A percentile compares a stretch with the other conserved stretches of the same genome.
Evolutionary conservation across 2,113 vertebrate species (phyloP).

Genomic region (Python bivittatus): DNA sequence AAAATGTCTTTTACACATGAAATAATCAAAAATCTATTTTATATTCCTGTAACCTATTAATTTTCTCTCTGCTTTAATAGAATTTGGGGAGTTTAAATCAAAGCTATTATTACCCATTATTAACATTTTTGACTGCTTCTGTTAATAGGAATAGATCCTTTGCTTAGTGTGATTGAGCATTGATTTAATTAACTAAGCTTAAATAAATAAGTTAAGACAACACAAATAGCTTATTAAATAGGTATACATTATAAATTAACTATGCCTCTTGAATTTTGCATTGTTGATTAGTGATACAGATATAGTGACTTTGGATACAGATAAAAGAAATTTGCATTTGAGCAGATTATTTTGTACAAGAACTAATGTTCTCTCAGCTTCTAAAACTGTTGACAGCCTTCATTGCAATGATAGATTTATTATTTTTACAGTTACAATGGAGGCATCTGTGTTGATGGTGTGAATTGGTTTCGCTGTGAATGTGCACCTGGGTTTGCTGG

Average conservation of each 20-base stretch:
- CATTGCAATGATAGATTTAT: conserved; percentile 17
- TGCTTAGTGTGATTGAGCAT: neutral
- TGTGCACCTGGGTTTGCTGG: conserved; percentile 92
- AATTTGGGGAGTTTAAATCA: neutral
- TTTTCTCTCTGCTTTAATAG: neutral
- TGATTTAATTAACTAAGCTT: conserved; percentile 33
- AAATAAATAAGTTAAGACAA: neutral
- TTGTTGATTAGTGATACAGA: conserved; percentile 64
- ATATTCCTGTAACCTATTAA: neutral
- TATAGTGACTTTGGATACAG: conserved; percentile 43
- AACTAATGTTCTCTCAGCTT: conserved; percentile 34
- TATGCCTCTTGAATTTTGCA: conserved; percentile 62
- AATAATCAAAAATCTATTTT: neutral
- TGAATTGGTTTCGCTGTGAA: conserved; percentile 97
- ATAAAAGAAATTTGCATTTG: conserved; percentile 72
- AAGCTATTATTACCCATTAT: neutral
- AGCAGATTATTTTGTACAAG: conserved; percentile 64
- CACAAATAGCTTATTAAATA: neutral
- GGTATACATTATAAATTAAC: neutral
- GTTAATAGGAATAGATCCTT: neutral
- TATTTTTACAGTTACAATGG: conserved; percentile 87
- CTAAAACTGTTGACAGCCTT: neutral
- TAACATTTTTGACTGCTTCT: neutral
- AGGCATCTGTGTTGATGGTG: conserved; percentile 89
- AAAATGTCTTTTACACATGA: neutral